Base-by-base conservation (phyloP, 2,797 vertebrate genomes). In the Sciaenops ocellatus region DNA sequence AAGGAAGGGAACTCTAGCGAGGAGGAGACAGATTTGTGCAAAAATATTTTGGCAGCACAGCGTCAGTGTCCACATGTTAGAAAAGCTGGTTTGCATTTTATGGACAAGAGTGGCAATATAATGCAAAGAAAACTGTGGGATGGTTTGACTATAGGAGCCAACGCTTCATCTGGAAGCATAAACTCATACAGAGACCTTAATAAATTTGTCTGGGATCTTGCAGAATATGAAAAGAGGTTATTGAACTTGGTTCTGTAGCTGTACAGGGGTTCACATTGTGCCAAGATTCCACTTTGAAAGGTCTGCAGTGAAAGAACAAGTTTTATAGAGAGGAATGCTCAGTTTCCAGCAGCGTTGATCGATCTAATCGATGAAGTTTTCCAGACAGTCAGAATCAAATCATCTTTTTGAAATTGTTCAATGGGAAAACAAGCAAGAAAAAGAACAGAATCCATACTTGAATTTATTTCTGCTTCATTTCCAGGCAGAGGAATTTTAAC, bases 151-250 rank as follows among this genome's bases (percentile, higher is more conserved):
- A 16, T 7, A 17, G 64, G 41, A 85, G 66, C 79, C 84, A 85
- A 71, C 34, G 22, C 38, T 68, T 69, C 59, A 73, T 75, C 50
- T 84, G 60, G 59, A 82, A 82, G 62, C 69, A 57, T 28, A 66
- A 26, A 51, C 48, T 7, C 79, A 54, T 26, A 73, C 42, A 38
- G 26, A 67, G 34, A 75, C 46, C 59, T 73, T 76, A 76, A 89
- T 79, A 83, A 70, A 87, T 86, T 62, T 81, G 78, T 85, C 89
- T 80, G 78, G 67, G 64, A 82, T 79, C 42, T 55, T 48, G 54
- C 47, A 72, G 55, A 78, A 83, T 70, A 83, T 74, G 56, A 87
- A 79, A 74, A 56, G 46, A 57, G 64, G 22, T 78, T 85, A 78
- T 79, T 85, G 71, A 73, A 78, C 67, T 63, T 47, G 71, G 69